Conservation (phyloP, 1,140 invertebrate genomes). For the Heliconius hewitsoni region DNA sequence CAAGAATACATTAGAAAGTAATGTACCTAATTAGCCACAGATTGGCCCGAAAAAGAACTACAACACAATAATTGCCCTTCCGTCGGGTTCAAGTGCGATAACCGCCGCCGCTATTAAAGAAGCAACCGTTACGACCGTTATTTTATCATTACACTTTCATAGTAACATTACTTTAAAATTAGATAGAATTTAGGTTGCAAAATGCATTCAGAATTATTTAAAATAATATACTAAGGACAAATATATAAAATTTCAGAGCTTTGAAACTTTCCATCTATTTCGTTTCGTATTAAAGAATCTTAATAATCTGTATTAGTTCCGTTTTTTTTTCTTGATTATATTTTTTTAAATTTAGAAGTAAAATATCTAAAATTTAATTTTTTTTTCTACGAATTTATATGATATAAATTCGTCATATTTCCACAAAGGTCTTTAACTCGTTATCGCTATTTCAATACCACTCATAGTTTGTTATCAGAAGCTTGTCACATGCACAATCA, state of each 20-base stretch:
- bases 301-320: no score
- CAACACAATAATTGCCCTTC: slow-evolving; percentile 30
- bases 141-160: slow-evolving; percentile 43
- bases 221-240: neutral
- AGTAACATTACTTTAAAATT: neutral
- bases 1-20: neutral
- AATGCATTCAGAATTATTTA: neutral
- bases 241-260: no score
- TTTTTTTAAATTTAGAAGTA: no score
- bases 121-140: slow-evolving; percentile 48
- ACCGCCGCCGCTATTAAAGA: slow-evolving; percentile 25
- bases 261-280: no score
- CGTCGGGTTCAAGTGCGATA: slow-evolving; percentile 34
- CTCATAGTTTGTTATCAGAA: neutral
- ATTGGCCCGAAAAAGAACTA: neutral
- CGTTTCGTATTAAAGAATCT: no score
- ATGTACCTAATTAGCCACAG: neutral
- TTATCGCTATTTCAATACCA: neutral
- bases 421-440: neutral
- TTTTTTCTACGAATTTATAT: no score
- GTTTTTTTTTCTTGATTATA: no score
- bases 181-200: neutral
- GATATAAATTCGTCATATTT: neutral
- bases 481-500: neutral
- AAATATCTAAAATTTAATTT: no score